Conservation (phyloP, 1,140 invertebrate genomes). For the Neodiprion fabricii region DNA sequence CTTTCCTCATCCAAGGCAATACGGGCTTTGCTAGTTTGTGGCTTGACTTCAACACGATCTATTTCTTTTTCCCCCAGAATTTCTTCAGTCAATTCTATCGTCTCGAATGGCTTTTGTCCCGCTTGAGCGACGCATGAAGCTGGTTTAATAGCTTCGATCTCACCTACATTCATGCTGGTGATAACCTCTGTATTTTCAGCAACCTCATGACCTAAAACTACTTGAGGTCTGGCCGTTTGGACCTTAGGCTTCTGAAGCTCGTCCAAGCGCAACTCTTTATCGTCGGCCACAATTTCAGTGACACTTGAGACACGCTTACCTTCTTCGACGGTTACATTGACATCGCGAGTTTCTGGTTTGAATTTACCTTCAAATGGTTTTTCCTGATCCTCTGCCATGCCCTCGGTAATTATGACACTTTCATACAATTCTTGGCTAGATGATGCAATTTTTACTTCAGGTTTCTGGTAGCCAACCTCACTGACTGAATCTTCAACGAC, state of each 20-base stretch:
- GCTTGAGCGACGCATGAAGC: constrained; percentile 31
- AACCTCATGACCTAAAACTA: constrained; percentile 38
- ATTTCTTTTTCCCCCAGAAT: constrained; percentile 38
- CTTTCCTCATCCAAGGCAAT: constrained; percentile 48
- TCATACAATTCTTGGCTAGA: constrained; percentile 37
- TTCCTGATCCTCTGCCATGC: constrained; percentile 56
- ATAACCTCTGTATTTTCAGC: constrained; percentile 40
- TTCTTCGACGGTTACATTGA: constrained; percentile 49
- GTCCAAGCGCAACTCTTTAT: constrained; percentile 49
- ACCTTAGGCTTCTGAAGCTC: constrained; percentile 32
- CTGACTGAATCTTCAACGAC: constrained; percentile 31
- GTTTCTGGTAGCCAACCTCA: constrained; percentile 30
- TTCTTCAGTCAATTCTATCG: constrained; percentile 37
- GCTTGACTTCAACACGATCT: constrained; percentile 29
- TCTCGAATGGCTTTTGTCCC: constrained; percentile 42
- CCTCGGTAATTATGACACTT: constrained; percentile 53
- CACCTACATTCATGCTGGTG: constrained; percentile 27
- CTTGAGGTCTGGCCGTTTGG: constrained; percentile 33
- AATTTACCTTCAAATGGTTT: constrained; percentile 45
- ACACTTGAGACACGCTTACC: constrained; percentile 49
- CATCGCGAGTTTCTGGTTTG: constrained; percentile 42
- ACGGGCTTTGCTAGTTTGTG: constrained; percentile 34
- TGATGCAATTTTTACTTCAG: constrained; percentile 37
- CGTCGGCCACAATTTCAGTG: constrained; percentile 47
- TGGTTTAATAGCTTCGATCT: constrained; percentile 33